Evolutionary conservation across 2,797 vertebrate species (phyloP), one percentile per base, ranked within the genome.

Genomic region (Jordanella pulchra): DNA sequence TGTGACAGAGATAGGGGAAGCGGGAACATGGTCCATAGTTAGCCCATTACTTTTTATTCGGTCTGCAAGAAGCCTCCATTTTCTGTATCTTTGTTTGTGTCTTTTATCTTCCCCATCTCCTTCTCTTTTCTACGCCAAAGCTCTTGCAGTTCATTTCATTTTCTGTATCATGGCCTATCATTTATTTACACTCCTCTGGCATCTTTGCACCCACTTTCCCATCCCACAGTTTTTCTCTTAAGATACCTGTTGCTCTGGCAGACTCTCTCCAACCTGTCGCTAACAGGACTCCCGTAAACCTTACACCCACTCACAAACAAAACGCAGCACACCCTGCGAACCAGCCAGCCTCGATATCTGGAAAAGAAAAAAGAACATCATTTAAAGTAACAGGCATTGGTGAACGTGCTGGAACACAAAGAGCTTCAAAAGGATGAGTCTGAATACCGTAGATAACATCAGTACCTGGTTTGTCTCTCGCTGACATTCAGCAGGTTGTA

Each of bases 321-420:
- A 69, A 93, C 65, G 1, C 90, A 95, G 60, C 96, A 97, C 21
- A 97, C 73, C 80, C 96, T 94, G 30, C 95, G 94, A 61, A 97
- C 97, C 68, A 99, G 90, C 97, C 98, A 99, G 76, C 98, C 98
- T 71, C 96, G 93, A 88, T 95, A 98, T 92, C 98, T 99, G 73
- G 10, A 56, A 39, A 3, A 42, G 9, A 50, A 17, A 48, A 39
- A 72, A 17, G 6, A 65, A 77, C 15, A 73, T n/a, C 48, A 72
- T 23, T 60, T 25, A 71, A 66, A 77, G 51, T 61, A 28, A 60
- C 42, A 42, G 53, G 60, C 47, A 58, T n/a, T 0, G 21, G 32
- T 67, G 53, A 76, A 39, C 44, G 55, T 18, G 14, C 30, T 60
- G n/a, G 23, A 44, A 72, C 28, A 27, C 18, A 51, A 65, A 68